Conservation (phyloP, 2,113 vertebrate species). For the Aegotheles bennettii region DNA sequence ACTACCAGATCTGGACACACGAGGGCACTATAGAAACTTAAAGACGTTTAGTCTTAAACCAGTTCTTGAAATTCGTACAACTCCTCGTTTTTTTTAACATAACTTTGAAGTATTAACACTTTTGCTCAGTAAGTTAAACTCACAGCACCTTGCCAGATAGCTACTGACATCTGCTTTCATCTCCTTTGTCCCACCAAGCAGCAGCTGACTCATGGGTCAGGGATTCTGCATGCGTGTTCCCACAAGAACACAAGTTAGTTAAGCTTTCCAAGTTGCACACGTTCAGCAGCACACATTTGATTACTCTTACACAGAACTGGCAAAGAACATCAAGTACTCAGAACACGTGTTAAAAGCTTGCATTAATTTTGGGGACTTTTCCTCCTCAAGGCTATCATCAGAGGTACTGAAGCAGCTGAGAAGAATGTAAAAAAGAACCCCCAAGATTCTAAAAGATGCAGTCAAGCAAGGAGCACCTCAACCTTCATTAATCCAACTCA, state of each 20-base stretch:
- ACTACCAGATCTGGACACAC: neutral
- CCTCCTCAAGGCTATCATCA: neutral
- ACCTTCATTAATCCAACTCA: neutral
- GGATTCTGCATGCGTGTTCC: neutral
- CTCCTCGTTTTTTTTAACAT: fast-evolving
- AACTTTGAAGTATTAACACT: neutral
- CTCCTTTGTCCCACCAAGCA: neutral
- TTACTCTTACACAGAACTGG: neutral
- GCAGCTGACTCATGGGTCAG: fast-evolving
- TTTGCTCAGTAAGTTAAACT: neutral
- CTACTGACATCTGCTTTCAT: neutral
- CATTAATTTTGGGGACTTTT: neutral
- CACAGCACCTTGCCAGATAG: neutral
- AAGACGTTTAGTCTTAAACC: neutral
- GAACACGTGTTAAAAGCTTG: neutral
- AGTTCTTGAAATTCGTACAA: neutral
- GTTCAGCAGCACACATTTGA: neutral
- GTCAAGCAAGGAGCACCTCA: neutral
- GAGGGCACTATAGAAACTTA: neutral
- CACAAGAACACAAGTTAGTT: neutral
- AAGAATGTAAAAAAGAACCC: neutral
- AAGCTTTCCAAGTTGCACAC: neutral
- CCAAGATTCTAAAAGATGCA: neutral
- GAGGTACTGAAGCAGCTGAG: neutral
- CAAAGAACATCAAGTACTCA: neutral